A percentile compares a stretch with the other conserved stretches of the same genome.
Conservation (phyloP, 1,140 invertebrate species). For the Conus betulinus region DNA sequence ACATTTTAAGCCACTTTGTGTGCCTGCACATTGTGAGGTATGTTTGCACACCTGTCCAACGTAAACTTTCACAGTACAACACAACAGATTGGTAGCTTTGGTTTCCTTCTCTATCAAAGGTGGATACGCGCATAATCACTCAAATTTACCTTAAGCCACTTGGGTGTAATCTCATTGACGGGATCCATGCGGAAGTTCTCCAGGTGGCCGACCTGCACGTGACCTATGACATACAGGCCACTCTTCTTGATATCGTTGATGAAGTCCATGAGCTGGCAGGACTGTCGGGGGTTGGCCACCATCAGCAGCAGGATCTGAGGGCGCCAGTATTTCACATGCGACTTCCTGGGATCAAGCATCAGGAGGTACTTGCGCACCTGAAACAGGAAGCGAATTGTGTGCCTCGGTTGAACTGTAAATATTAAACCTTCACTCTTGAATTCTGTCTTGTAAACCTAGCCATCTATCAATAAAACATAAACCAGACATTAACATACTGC, state of each 20-base stretch:
- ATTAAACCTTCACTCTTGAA: too few relatives aligned
- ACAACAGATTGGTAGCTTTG: too few relatives aligned
- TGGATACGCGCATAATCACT: too few relatives aligned
- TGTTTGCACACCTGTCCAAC: too few relatives aligned
- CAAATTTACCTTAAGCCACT: constrained; percentile 84
- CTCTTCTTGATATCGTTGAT: constrained; percentile 99
- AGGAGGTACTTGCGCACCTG: constrained; percentile 96
- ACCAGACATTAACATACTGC: too few relatives aligned
- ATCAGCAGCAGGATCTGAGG: constrained; percentile 97
- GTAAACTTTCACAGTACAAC: background rate
- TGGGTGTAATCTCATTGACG: constrained; percentile 82
- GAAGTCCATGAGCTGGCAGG: constrained; percentile 95
- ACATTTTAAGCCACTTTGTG: too few relatives aligned
- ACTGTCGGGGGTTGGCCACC: constrained; percentile 92
- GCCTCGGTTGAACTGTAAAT: too few relatives aligned
- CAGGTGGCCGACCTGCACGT: constrained; percentile 83
- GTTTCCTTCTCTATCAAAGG: too few relatives aligned
- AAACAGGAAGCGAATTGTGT: background rate
- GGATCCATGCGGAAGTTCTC: constrained; percentile 62
- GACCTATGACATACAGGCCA: constrained; percentile 95
- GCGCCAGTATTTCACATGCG: constrained; percentile 99
- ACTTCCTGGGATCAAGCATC: constrained; percentile 95
- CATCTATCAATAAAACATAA: too few relatives aligned
- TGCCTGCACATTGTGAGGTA: too few relatives aligned
- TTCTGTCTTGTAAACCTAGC: too few relatives aligned